Evolutionary conservation across 1,140 invertebrate species (phyloP).

Genomic region (Tetragonula clypearis): DNA sequence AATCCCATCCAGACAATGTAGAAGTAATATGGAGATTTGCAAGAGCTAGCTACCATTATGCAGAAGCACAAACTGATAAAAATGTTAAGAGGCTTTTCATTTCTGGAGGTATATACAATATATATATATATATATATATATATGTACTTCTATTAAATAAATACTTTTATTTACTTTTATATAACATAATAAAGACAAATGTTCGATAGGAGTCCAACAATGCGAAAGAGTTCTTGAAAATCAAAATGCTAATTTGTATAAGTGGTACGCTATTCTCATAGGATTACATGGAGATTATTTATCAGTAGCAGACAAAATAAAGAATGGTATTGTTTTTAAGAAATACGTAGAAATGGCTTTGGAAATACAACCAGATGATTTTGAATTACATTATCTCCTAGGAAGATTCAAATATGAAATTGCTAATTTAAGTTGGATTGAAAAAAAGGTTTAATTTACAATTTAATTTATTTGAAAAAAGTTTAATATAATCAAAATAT

Average conservation of each 20-base stretch:
- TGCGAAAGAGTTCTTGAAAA: slow-evolving; percentile 84
- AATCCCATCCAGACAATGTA: slow-evolving; percentile 77
- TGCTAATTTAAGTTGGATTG: slow-evolving; percentile 85
- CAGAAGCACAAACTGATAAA: slow-evolving; percentile 79
- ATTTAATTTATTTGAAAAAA: slow-evolving; percentile 24
- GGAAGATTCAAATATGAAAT: slow-evolving; percentile 88
- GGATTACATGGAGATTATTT: slow-evolving; percentile 85
- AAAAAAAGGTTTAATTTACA: slow-evolving; percentile 84
- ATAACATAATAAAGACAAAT: neutral
- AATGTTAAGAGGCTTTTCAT: slow-evolving; percentile 83
- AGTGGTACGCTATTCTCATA: slow-evolving; percentile 90
- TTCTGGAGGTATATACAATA: slow-evolving; percentile 80
- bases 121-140: slow-evolving; percentile 11
- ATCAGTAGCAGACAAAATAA: slow-evolving; percentile 86
- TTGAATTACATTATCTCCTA: slow-evolving; percentile 86
- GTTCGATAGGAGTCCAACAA: slow-evolving; percentile 82
- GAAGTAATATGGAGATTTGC: slow-evolving; percentile 87
- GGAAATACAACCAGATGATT: slow-evolving; percentile 85
- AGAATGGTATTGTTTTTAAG: slow-evolving; percentile 87
- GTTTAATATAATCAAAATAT: neutral
- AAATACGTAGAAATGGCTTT: slow-evolving; percentile 88
- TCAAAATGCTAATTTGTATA: slow-evolving; percentile 85
- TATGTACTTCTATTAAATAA: neutral
- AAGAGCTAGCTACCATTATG: slow-evolving; percentile 84
- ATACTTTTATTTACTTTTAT: neutral